Evolutionary conservation across 2,797 vertebrate species (phyloP).

Genomic region (Peromyscus aztecus): DNA sequence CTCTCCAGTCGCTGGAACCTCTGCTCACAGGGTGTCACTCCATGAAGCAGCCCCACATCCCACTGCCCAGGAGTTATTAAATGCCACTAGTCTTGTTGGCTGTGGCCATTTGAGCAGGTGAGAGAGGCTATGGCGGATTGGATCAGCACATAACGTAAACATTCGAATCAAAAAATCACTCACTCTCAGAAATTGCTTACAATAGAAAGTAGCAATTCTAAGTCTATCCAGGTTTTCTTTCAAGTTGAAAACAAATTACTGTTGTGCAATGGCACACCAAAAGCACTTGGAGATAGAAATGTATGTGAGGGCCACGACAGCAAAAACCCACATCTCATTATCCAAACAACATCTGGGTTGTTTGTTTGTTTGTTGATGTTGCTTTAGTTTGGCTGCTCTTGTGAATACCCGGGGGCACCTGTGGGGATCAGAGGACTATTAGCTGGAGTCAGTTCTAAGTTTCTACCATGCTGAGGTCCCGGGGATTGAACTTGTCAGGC

Average conservation of each 20-base stretch:
- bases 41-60: background rate
- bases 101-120: background rate
- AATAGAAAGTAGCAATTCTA: background rate
- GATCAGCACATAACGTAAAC: background rate
- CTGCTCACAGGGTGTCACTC: background rate
- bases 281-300: background rate
- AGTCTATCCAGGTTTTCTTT: background rate
- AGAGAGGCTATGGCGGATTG: background rate
- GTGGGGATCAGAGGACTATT: background rate
- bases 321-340: slow-evolving; percentile 18
- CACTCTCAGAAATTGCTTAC: background rate
- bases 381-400: background rate
- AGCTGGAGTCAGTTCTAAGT: background rate
- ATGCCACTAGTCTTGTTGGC: background rate
- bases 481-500: background rate
- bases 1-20: background rate
- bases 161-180: slow-evolving; percentile 18
- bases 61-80: background rate
- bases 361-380: background rate
- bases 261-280: slow-evolving; percentile 16
- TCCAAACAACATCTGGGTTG: background rate
- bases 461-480: background rate
- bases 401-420: background rate
- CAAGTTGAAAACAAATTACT: background rate
- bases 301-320: background rate